Evolutionary conservation across 2,797 vertebrate genomes (phyloP).

Genomic region (Diplodus puntazzo): DNA sequence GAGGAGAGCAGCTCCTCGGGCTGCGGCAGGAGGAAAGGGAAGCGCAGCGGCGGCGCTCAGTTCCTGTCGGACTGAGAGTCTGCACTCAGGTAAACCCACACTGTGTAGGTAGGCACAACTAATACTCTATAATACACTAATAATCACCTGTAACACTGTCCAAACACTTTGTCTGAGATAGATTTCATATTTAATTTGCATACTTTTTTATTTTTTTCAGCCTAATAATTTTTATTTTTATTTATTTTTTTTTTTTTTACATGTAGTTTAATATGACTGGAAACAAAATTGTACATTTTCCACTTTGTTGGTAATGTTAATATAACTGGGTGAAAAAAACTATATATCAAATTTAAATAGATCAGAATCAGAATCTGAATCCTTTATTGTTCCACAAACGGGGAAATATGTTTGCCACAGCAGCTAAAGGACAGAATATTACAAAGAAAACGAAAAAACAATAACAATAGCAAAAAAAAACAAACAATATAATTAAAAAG

Average conservation of each 20-base stretch:
- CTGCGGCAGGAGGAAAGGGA: conserved; percentile 43
- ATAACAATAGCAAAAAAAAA: too few relatives aligned
- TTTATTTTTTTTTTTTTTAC: background rate
- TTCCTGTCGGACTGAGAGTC: background rate
- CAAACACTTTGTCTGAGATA: background rate
- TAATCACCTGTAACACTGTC: background rate
- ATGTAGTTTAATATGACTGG: background rate
- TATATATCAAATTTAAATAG: too few relatives aligned
- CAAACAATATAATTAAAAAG: too few relatives aligned
- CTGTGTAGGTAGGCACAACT: too few relatives aligned
- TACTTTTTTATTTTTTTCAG: too few relatives aligned
- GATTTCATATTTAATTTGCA: background rate
- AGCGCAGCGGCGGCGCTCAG: background rate
- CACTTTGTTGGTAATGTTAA: background rate
- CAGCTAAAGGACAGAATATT: too few relatives aligned
- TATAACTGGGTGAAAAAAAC: background rate
- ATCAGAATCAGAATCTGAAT: too few relatives aligned
- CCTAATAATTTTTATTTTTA: too few relatives aligned
- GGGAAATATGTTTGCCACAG: too few relatives aligned
- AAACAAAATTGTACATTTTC: background rate
- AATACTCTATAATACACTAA: too few relatives aligned
- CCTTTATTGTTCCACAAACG: too few relatives aligned
- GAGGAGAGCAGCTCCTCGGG: conserved; percentile 41
- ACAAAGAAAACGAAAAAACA: too few relatives aligned
- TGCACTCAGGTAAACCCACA: background rate